Evolutionary conservation across 2,113 vertebrate genomes (phyloP), one percentile per base, ranked within the genome.

Genomic region (Psilopsiagon aymara): DNA sequence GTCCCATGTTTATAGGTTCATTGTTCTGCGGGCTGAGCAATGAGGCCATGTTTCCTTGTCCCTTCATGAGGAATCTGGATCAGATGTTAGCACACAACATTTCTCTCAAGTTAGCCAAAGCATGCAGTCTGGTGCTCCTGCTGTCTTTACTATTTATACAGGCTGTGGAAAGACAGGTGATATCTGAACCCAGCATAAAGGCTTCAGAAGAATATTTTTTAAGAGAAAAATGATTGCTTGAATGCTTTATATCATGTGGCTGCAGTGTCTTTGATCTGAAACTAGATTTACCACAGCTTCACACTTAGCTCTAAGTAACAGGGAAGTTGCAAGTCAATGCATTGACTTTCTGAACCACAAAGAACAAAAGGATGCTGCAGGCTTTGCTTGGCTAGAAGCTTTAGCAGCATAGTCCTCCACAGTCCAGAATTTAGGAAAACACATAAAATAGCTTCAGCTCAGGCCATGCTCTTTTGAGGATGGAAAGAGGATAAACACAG

Each of bases 151-250:
- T 93, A 46, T 88, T 96, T 94, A 86, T 67, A 59, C 64, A 93
- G 91, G 33, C 91, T 77, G 55, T 47, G 68, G 80, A 75, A 81
- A 94, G 88, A 90, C 94, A 96, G 92, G 95, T 96, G 88, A 95
- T 90, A 88, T 16, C 86, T 92, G 83, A 94, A 90, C 80, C 25
- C 60, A 70, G 51, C 75, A 90, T 20, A 83, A 88, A 94, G 51
- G 82, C 76, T 91, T 94, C 91, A 91, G 69, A 91, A 81, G 51
- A 78, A 6, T 46, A 16, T 70, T 70, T 87, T 92, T 68, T 24
- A 4, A 51, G 82, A 91, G 57, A 66, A 76, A 90, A 85, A 52
- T 11, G 18, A 76, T 82, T 71, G 57, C 53, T 85, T 88, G 28
- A 92, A 74, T 78, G 74, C 51, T 94, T 94, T 67, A 55, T 33